phyloP scores from a whole-genome alignment of 2,113 vertebrate genomes.

The Cromileptes altivelis region DNA sequence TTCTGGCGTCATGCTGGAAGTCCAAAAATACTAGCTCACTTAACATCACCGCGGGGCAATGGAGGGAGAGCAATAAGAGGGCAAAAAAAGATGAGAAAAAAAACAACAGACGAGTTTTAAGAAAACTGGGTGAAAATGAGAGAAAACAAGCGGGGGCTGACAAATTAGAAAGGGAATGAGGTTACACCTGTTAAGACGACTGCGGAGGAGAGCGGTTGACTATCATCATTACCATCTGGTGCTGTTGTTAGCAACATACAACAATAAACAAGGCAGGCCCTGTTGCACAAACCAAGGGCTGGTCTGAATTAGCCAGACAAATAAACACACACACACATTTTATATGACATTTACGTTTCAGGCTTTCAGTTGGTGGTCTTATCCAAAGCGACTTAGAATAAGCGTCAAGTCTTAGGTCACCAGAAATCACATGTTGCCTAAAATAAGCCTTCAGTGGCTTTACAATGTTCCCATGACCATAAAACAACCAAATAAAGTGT shows the following conservation, averaged over 20 bases:
- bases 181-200: slow-evolving; percentile 76
- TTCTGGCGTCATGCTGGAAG: slow-evolving; percentile 63
- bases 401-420: slow-evolving; percentile 17
- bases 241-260: slow-evolving; percentile 80
- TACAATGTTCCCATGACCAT: not conserved
- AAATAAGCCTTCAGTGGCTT: slow-evolving; percentile 17
- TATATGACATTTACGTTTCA: slow-evolving; percentile 33
- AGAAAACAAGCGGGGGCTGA: slow-evolving; percentile 54
- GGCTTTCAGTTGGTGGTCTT: slow-evolving; percentile 36
- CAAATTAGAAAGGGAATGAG: slow-evolving; percentile 63
- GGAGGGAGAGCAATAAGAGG: slow-evolving; percentile 37
- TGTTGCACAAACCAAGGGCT: slow-evolving; percentile 65
- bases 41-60: slow-evolving; percentile 69
- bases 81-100: not conserved
- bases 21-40: slow-evolving; percentile 76
- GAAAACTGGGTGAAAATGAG: slow-evolving; percentile 57
- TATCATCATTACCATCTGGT: slow-evolving; percentile 76
- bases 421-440: slow-evolving; percentile 22
- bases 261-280: slow-evolving; percentile 73
- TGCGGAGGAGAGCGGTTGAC: slow-evolving; percentile 39
- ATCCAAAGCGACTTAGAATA: slow-evolving; percentile 27
- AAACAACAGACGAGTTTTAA: slow-evolving; percentile 16
- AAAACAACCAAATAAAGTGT: not conserved
- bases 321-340: slow-evolving; percentile 59
- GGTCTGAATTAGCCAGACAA: slow-evolving; percentile 65